Percentiles rank a stretch among this genome's conserved stretches.
Conservation (phyloP, 1,140 invertebrate genomes). For the Hylyphantes graminicola region DNA sequence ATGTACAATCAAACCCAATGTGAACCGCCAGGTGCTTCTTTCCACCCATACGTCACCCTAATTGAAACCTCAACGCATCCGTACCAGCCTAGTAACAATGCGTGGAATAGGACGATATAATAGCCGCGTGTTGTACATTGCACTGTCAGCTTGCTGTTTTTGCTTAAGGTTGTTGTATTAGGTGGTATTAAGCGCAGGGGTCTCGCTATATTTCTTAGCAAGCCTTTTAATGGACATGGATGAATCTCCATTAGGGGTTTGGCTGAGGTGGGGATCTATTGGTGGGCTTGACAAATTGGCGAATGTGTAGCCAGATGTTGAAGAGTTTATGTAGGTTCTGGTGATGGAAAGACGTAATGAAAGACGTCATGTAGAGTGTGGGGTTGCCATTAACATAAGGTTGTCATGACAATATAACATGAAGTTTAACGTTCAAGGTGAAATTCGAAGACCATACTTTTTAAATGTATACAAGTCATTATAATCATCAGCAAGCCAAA, state of each 20-base stretch:
- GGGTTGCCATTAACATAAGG: too few species aligned
- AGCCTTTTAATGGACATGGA: slow-evolving; percentile 39
- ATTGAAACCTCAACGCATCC: slow-evolving; percentile 40
- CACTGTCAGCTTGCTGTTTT: slow-evolving; percentile 3
- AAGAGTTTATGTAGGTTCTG: too few species aligned
- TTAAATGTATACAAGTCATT: too few species aligned
- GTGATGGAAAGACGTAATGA: too few species aligned
- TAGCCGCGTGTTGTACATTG: slow-evolving; percentile 7
- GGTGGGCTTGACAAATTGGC: slow-evolving; percentile 37
- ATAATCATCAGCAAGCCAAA: too few species aligned
- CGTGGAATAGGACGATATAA: slow-evolving; percentile 16
- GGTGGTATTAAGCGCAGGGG: slow-evolving; percentile 31
- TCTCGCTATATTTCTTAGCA: slow-evolving; percentile 17
- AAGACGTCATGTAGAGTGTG: too few species aligned
- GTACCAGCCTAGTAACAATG: slow-evolving; percentile 2
- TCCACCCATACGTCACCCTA: slow-evolving; percentile 30
- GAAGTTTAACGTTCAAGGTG: too few species aligned
- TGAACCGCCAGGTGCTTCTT: slow-evolving; percentile 1
- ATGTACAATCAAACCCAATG: slow-evolving; percentile 30
- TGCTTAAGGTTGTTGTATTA: slow-evolving; percentile 43
- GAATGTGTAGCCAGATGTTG: not conserved
- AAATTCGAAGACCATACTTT: too few species aligned
- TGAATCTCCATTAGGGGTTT: slow-evolving; percentile 49
- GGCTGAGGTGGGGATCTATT: slow-evolving; percentile 4
- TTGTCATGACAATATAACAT: too few species aligned